Evolutionary conservation across 2,113 vertebrate genomes (phyloP).

Genomic region (Acanthochromis polyacanthus): DNA sequence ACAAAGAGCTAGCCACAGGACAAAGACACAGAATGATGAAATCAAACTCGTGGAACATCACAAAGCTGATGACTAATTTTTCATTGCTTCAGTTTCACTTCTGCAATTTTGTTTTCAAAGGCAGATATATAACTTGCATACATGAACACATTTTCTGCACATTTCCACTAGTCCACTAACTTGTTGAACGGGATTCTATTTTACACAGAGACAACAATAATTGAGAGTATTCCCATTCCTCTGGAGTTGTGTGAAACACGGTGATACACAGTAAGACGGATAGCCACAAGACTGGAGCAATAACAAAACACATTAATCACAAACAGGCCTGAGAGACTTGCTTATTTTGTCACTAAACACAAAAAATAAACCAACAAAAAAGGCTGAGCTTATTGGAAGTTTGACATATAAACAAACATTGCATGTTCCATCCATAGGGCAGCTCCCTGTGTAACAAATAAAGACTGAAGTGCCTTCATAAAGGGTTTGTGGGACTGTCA

Average conservation of each 20-base stretch:
- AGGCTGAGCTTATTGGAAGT: background rate
- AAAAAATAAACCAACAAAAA: background rate
- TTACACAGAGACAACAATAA: background rate
- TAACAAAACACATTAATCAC: constrained; percentile 43
- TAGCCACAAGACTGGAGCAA: constrained; percentile 21
- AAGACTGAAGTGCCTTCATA: constrained; percentile 20
- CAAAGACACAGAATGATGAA: background rate
- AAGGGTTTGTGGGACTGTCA: constrained; percentile 6
- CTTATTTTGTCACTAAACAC: constrained; percentile 1
- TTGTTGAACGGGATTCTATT: constrained; percentile 18
- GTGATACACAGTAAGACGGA: background rate
- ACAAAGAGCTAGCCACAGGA: background rate
- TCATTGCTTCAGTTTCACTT: too few species aligned
- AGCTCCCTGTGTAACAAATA: constrained; percentile 2
- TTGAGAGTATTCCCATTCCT: background rate
- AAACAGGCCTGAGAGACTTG: constrained; percentile 9
- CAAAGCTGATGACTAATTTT: too few species aligned
- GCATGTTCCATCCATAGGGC: background rate
- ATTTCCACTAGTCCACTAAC: too few species aligned
- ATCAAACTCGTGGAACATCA: background rate
- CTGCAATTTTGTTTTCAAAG: too few species aligned
- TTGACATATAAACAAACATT: constrained; percentile 10
- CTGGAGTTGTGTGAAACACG: constrained; percentile 11
- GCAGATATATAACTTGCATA: too few species aligned
- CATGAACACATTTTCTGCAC: too few species aligned